phyloP scores from a whole-genome alignment of 2,888 invertebrate species.

The Drosophila lacicola region DNA sequence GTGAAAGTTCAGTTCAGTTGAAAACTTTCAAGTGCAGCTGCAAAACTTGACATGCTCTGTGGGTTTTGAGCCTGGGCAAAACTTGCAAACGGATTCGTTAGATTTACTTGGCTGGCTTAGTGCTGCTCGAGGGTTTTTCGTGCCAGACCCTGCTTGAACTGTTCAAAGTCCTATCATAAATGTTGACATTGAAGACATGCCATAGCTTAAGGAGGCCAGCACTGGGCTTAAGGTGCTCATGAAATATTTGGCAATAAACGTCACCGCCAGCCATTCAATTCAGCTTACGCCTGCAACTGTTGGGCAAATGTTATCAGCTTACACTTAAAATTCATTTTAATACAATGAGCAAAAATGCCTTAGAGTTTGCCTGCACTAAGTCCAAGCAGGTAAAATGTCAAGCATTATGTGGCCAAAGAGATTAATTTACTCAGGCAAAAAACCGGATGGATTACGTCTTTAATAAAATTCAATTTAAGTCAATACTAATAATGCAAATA shows the following conservation, averaged over 20 bases:
- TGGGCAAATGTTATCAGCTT: conserved; percentile 13
- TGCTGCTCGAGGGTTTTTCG: conserved; percentile 12
- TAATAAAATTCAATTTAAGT: conserved; percentile 1
- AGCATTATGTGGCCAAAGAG: neutral
- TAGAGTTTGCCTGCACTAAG: neutral
- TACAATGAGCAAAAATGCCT: neutral
- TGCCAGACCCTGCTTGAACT: conserved; percentile 5
- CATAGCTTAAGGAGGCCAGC: conserved; percentile 31
- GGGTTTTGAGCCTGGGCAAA: conserved; percentile 30
- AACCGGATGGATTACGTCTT: neutral
- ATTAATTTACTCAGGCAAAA: neutral
- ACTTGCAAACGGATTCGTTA: conserved; percentile 47
- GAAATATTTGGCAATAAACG: conserved; percentile 45
- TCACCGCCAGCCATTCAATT: conserved; percentile 38
- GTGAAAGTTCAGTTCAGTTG: conserved; percentile 58
- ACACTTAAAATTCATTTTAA: conserved; percentile 10
- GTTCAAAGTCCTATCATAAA: conserved; percentile 41
- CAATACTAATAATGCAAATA: too few relatives aligned
- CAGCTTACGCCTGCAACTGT: neutral
- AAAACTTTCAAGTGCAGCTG: conserved; percentile 77
- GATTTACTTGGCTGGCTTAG: conserved; percentile 44
- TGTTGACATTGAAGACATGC: conserved; percentile 47
- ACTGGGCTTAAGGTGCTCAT: conserved; percentile 17
- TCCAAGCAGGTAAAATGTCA: neutral
- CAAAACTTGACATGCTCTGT: conserved; percentile 54